These are phyloP conservation scores for Holothuria leucospilota DNA, from an alignment of 53 echinoderm and acorn worm genomes.

Conservation along the genomic window DNA sequence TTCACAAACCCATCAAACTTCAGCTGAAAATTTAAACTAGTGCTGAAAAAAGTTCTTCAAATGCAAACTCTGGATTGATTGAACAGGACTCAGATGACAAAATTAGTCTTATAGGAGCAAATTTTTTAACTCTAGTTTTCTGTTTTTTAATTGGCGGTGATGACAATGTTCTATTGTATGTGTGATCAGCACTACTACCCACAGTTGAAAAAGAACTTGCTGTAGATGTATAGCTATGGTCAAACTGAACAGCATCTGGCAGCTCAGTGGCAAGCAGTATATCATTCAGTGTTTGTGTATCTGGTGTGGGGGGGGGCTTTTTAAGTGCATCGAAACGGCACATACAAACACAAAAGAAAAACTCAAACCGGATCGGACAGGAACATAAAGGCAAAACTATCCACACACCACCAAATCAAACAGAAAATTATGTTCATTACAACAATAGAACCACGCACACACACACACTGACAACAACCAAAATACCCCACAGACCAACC, in stretches of 20 bases:
- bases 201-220: too few species aligned
- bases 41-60: not conserved
- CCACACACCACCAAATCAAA: too few species aligned
- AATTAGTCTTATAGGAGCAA: not conserved
- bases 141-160: not conserved
- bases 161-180: not conserved
- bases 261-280: not conserved
- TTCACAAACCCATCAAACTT: not conserved
- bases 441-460: too few species aligned
- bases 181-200: too few species aligned
- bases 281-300: not conserved
- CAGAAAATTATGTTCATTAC: too few species aligned
- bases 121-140: slow-evolving; percentile 6
- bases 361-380: too few species aligned
- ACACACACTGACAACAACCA: too few species aligned
- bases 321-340: too few species aligned
- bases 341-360: too few species aligned
- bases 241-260: not conserved
- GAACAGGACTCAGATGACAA: slow-evolving; percentile 11
- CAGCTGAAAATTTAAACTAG: not conserved
- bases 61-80: slow-evolving; percentile 23
- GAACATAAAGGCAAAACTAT: too few species aligned
- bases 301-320: too few species aligned
- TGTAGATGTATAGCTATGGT: not conserved
- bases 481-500: too few species aligned